Conservation (phyloP, 2,113 vertebrate genomes). For the Reinhardtius hippoglossoides region DNA sequence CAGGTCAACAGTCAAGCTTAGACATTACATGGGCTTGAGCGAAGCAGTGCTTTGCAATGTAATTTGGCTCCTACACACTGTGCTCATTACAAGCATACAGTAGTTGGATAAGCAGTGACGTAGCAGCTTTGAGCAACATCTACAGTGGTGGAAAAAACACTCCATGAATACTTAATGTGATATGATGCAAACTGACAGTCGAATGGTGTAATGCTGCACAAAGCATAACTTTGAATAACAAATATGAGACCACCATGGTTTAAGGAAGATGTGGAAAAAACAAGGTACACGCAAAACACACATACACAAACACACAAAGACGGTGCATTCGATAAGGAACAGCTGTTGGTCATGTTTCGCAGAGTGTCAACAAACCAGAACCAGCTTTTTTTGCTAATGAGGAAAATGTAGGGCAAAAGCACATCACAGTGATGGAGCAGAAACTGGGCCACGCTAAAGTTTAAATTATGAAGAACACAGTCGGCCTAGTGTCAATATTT, state of each 20-base stretch:
- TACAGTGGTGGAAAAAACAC: slow-evolving; percentile 26
- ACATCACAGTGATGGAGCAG: slow-evolving; percentile 19
- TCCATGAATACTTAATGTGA: slow-evolving; percentile 62
- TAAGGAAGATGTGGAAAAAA: slow-evolving; percentile 18
- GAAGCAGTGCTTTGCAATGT: slow-evolving; percentile 22
- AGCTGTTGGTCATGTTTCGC: slow-evolving; percentile 11
- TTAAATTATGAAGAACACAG: slow-evolving; percentile 59
- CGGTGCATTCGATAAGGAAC: slow-evolving; percentile 10
- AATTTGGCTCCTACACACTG: slow-evolving; percentile 2
- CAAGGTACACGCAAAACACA: not conserved
- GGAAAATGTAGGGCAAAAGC: slow-evolving; percentile 42
- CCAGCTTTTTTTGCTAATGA: slow-evolving; percentile 22
- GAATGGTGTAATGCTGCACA: slow-evolving; percentile 59
- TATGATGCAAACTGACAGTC: slow-evolving; percentile 64
- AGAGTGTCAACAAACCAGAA: slow-evolving; percentile 42
- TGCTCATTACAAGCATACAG: slow-evolving; percentile 37
- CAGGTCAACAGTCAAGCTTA: slow-evolving; percentile 20
- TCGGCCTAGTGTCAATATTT: slow-evolving; percentile 39
- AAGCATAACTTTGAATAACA: slow-evolving; percentile 50
- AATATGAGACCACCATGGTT: slow-evolving; percentile 28
- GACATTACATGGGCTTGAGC: slow-evolving; percentile 14
- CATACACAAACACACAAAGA: slow-evolving; percentile 25
- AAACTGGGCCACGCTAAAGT: slow-evolving; percentile 41
- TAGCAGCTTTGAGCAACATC: slow-evolving; percentile 55
- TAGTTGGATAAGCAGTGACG: slow-evolving; percentile 20